Conservation (phyloP, 2,797 vertebrate species). For the Poecilia wingei region DNA sequence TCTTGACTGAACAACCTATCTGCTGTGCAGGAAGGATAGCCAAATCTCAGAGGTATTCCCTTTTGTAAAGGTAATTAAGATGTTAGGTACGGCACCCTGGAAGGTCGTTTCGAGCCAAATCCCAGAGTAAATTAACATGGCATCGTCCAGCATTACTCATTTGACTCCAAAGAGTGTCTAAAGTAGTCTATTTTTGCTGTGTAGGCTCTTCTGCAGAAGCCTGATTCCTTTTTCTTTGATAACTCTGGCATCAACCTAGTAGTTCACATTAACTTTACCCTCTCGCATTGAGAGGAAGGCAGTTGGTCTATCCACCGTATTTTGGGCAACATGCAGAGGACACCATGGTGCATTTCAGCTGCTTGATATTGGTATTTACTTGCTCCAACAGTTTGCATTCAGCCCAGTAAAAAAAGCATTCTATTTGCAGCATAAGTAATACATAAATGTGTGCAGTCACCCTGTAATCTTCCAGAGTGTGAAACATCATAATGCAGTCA, state of each 20-base stretch:
- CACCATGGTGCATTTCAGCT: constrained; percentile 34
- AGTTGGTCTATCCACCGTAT: constrained; percentile 48
- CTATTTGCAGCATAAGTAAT: constrained; percentile 58
- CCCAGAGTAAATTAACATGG: constrained; percentile 68
- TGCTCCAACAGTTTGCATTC: constrained; percentile 48
- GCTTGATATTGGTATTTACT: constrained; percentile 35
- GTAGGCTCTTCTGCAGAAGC: constrained; percentile 47
- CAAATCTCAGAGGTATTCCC: constrained; percentile 71
- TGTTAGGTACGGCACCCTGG: constrained; percentile 58
- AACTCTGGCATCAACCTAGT: constrained; percentile 57
- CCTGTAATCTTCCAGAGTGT: constrained; percentile 55
- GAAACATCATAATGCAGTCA: constrained; percentile 59
- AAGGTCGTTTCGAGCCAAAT: constrained; percentile 75
- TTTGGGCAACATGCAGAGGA: constrained; percentile 42
- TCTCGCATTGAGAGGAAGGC: constrained; percentile 29
- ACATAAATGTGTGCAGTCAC: constrained; percentile 31
- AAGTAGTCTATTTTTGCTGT: constrained; percentile 58
- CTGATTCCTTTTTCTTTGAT: constrained; percentile 53
- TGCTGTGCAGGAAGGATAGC: constrained; percentile 44
- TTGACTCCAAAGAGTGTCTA: constrained; percentile 57
- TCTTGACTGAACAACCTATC: constrained; percentile 65
- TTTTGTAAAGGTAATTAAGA: constrained; percentile 77
- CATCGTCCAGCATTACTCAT: constrained; percentile 68
- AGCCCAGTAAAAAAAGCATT: constrained; percentile 49
- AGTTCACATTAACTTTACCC: constrained; percentile 26